Conservation (phyloP, 2,888 invertebrate species). For the Tigriopus californicus region DNA sequence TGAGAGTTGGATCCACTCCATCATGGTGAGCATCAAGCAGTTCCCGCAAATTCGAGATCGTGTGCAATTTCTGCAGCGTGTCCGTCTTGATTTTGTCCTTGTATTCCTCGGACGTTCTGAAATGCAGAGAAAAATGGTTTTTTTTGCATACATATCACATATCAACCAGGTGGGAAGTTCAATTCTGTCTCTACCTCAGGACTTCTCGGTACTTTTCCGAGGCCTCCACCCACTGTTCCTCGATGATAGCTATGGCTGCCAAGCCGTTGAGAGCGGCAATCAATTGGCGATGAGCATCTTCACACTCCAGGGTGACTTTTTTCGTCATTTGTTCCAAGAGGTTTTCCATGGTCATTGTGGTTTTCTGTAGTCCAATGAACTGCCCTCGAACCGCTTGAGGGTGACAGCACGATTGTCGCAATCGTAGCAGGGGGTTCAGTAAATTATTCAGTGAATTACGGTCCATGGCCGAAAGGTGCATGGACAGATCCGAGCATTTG, state of each 20-base stretch:
- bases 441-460: conserved; percentile 33
- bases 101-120: conserved; percentile 20
- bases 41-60: conserved; percentile 43
- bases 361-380: conserved; percentile 35
- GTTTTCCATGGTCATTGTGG: conserved; percentile 40
- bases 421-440: conserved; percentile 40
- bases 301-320: conserved; percentile 39
- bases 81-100: conserved; percentile 37
- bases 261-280: conserved; percentile 46
- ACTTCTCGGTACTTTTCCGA: conserved; percentile 41
- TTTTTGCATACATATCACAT: no score
- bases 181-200: conserved; percentile 26
- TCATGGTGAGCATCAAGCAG: conserved; percentile 28
- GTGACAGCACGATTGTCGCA: conserved; percentile 51
- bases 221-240: conserved; percentile 34
- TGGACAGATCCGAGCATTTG: conserved; percentile 24
- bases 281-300: conserved; percentile 40
- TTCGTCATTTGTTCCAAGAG: conserved; percentile 43
- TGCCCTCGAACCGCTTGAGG: conserved; percentile 41
- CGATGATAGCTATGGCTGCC: conserved; percentile 42
- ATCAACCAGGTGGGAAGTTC: no score
- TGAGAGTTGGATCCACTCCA: conserved; percentile 32
- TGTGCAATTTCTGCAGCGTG: conserved; percentile 44
- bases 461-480: conserved; percentile 27
- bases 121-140: no score